Evolutionary conservation across 2,888 invertebrate genomes (phyloP), one percentile per base, ranked within the genome.

Genomic region (Ethmia dodecea): DNA sequence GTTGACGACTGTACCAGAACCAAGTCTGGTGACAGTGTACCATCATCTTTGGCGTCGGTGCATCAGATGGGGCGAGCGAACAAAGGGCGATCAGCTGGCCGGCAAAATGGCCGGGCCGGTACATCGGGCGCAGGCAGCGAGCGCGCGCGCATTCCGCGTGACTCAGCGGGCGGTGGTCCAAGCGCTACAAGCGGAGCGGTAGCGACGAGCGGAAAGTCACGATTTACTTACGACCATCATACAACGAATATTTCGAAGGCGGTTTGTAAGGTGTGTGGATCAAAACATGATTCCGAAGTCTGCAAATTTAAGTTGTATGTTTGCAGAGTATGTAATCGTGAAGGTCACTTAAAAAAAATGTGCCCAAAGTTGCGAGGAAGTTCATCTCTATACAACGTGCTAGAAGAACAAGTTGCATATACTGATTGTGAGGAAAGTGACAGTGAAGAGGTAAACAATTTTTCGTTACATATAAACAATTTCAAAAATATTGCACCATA

Each of bases 261-360:
- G n/a, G n/a, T n/a, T n/a, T 36, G 38, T 25, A 11, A 15, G 8
- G 24, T 3, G 30, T 45, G 45, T 29, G 46, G 39, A 1, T 32
- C 31, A 0, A 8, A 22, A 4, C 43, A 41, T 25, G 36, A 33
- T 1, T 14, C 12, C 1, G 6, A 8, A 1, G 22, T 24, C 5
- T 41, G 41, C 26, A 33, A 28, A 24, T 43, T 35, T 18, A 18
- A 8, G 16, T 9, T 13, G 5, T 45, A 45, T 14, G 31, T 35
- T 3, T 45, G 45, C 22, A 22, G 35, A 3, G 30, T 38, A 8
- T 38, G 38, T 13, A 38, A 38, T 9, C 8, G 15, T 6, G 9
- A 38, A 4, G 34, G 37, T 1, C 34, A 37, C 10, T 11, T 37
- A 3, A 33, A 27, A 6, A 41, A 26, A 14, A 33, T n/a, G 31